Evolutionary conservation across 2,888 invertebrate genomes (phyloP), one percentile per base, ranked within the genome.

Genomic region (Hylaea fasciaria): DNA sequence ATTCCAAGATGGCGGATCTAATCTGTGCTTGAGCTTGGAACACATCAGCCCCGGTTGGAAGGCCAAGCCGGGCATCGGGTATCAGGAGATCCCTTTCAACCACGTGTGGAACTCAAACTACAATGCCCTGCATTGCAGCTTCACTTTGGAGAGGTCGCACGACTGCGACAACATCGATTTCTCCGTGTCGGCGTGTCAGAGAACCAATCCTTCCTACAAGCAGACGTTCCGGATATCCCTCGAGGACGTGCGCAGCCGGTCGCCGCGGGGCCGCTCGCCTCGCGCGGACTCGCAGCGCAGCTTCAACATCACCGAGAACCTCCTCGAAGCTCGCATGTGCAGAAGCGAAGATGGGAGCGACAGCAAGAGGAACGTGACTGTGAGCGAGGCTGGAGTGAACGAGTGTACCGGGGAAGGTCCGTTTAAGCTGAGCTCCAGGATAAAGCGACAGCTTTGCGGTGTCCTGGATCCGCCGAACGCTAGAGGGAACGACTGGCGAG

Each of bases 401-500:
- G 94, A 94, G 61, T 95, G 95, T 57, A 86, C 93, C 17, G 89
- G 93, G 63, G 94, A 94, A 74, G 91, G 93, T 68, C 93, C 93
- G 56, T 94, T 94, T 76, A 93, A 95, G 80, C 81, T 94, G 72
- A 93, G 92, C 61, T 89, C 92, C 63, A 87, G 93, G 65, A 82
- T 93, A 37, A 94, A 94, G 73, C 89, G 93, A 63, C 88, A 94
- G 74, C 86, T 93, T 57, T 91, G 93, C 74, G 80, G 84, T 76
- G 95, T 97, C 80, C 91, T 99, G 74, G 98, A 99, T 89, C 97
- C 98, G 29, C 98, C 98, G 2, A 97, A 97, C 76, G 95, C 96
- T 12, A 94, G 97, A 72, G 98, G 98, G 48, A 98, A 98, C 83
- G 99, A 99, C 86, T 99, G 99, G 99, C 94, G 99, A 71, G 96